Evolutionary conservation across 2,797 vertebrate genomes (phyloP).

Genomic region (Glyptemys insculpta): DNA sequence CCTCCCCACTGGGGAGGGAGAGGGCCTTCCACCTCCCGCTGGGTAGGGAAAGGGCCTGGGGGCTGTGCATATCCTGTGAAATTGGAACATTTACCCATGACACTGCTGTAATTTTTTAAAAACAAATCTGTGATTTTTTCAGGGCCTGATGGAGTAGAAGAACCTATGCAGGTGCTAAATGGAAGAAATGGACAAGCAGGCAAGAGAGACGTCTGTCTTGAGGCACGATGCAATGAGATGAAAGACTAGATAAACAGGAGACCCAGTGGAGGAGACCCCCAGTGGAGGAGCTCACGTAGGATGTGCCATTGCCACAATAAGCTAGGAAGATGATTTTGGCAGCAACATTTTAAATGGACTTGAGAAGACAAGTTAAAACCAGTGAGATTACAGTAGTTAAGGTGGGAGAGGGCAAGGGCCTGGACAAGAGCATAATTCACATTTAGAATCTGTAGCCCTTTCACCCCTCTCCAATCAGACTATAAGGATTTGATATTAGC

Average conservation of each 20-base stretch:
- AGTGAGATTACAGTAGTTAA: slow-evolving; percentile 9
- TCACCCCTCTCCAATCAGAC: neutral
- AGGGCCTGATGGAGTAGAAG: neutral
- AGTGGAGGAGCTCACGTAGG: neutral
- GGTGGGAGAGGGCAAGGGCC: neutral
- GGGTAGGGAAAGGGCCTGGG: no score
- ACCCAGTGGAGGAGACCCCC: neutral
- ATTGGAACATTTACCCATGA: neutral
- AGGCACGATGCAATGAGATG: neutral
- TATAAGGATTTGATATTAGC: neutral
- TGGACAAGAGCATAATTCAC: neutral
- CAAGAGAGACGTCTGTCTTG: neutral
- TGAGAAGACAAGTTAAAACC: slow-evolving; percentile 23
- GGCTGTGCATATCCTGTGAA: neutral
- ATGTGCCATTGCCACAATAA: neutral
- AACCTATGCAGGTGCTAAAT: neutral
- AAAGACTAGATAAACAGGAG: neutral
- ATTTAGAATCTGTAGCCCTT: neutral
- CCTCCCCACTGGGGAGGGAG: neutral
- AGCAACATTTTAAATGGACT: neutral
- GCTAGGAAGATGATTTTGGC: neutral
- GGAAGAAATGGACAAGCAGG: neutral
- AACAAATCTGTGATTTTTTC: neutral
- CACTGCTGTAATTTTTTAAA: neutral
- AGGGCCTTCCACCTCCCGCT: neutral